These are phyloP conservation scores for Pelodiscus sinensis DNA, from an alignment of 2,113 vertebrate species.

Conservation along the genomic window DNA sequence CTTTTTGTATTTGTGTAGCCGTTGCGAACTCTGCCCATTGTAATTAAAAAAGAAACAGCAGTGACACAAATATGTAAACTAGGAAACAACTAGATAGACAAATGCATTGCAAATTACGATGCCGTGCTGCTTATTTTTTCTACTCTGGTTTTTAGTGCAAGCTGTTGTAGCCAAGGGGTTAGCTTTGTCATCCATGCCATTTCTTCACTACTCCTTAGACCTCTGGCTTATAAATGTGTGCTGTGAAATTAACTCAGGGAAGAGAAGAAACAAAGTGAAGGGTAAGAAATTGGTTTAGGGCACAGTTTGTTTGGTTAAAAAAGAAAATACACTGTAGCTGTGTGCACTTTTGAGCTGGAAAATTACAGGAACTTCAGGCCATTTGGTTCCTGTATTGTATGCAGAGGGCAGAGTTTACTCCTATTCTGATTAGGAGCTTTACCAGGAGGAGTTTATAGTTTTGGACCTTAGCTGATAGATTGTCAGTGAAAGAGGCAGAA, in stretches of 20 bases:
- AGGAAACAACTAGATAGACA: slow-evolving; percentile 6
- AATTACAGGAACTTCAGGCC: slow-evolving; percentile 60
- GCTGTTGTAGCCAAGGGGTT: slow-evolving; percentile 63
- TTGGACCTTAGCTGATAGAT: slow-evolving; percentile 74
- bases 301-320: slow-evolving; percentile 63
- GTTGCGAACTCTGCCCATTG: slow-evolving; percentile 28
- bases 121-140: slow-evolving; percentile 36
- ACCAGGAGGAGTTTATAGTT: slow-evolving; percentile 53
- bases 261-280: slow-evolving; percentile 55
- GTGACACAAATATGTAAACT: background rate
- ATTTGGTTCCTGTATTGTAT: slow-evolving; percentile 58
- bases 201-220: slow-evolving; percentile 65
- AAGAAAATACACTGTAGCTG: slow-evolving; percentile 36
- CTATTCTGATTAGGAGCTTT: slow-evolving; percentile 47
- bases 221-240: slow-evolving; percentile 69
- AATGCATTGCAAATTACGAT: slow-evolving; percentile 40
- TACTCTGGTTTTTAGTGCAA: slow-evolving; percentile 37
- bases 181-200: slow-evolving; percentile 64
- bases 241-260: slow-evolving; percentile 69
- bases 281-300: slow-evolving; percentile 70
- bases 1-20: slow-evolving; percentile 3
- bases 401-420: slow-evolving; percentile 60
- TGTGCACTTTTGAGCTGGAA: slow-evolving; percentile 29
- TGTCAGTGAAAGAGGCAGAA: slow-evolving; percentile 65
- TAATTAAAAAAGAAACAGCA: slow-evolving; percentile 30